Evolutionary conservation across 2,888 invertebrate species (phyloP), one percentile per base, ranked within the genome.

Genomic region (Autographa gamma): DNA sequence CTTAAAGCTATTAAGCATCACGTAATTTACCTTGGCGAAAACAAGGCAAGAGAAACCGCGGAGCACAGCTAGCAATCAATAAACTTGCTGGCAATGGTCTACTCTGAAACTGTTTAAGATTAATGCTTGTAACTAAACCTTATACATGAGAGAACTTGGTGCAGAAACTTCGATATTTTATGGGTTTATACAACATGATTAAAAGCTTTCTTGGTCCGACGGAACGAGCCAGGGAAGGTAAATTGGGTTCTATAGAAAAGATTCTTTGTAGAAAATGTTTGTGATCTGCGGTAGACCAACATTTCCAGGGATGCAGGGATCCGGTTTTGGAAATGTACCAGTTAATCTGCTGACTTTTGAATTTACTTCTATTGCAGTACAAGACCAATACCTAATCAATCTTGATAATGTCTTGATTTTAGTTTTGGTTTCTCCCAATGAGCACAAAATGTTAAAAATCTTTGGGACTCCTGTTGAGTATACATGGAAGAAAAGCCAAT

Each of bases 91-190:
- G 48, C 48, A 16, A n/a, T 48, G 48, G 16, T 48, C 6, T 48
- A 48, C 48, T 48, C n/a, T n/a, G n/a, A 43, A 14, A 14, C 5
- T 14, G 43, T 48, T n/a, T 48, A 48, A 48, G 48, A 48, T 48
- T 48, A 48, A 48, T 48, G 48, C 8, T 14, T 48, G 48, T n/a
- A 48, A 48, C 48, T 48, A 48, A n/a, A 48, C 48, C 48, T 48
- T 48, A 48, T 8, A 43, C 16, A 16, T 48, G 48, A 7, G 48
- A 48, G n/a, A 48, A 48, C n/a, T 48, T 48, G 48, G n/a, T 48
- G 48, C n/a, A 48, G 48, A 48, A 48, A 48, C 48, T 48, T 48
- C 48, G 48, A 48, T 48, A 48, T 48, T 48, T 48, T 48, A 48
- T 48, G 48, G 48, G 48, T 48, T 48, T 48, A 48, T 48, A 48